Evolutionary conservation across 1,140 invertebrate genomes (phyloP).

Genomic region (Ips typographus): DNA sequence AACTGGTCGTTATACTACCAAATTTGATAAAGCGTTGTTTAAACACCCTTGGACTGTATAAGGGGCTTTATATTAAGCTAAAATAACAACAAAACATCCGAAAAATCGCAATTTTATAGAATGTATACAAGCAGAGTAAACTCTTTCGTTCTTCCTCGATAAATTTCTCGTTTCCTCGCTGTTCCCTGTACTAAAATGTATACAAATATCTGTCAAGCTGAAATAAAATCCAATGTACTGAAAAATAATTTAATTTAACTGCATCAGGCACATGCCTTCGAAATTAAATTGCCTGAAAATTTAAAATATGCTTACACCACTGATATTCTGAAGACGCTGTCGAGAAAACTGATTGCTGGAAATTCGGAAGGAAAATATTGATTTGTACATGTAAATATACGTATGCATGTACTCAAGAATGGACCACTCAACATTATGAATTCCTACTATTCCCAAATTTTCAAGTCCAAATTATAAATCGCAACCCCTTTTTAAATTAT

Average conservation of each 20-base stretch:
- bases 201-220: slow-evolving; percentile 1
- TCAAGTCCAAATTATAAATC: no score
- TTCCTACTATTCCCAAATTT: no score
- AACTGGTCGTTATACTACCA: background rate
- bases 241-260: slow-evolving; percentile 7
- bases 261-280: slow-evolving; percentile 1
- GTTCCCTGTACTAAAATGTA: background rate
- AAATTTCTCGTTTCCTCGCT: background rate
- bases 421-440: no score
- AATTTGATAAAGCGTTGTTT: slow-evolving; percentile 1
- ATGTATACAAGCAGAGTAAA: background rate
- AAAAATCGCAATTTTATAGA: background rate
- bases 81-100: background rate
- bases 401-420: no score
- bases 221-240: slow-evolving; percentile 4
- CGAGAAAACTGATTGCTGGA: background rate
- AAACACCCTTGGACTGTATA: background rate
- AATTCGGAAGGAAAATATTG: background rate
- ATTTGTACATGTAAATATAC: no score
- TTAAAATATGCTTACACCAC: slow-evolving; percentile 3
- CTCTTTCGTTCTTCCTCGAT: background rate
- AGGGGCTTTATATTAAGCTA: background rate
- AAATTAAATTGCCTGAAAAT: slow-evolving; percentile 1
- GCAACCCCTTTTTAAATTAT: no score
- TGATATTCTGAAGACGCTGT: background rate